These are phyloP conservation scores for Siniperca scherzeri DNA, from an alignment of 2,797 vertebrate genomes.

Conservation along the genomic window DNA sequence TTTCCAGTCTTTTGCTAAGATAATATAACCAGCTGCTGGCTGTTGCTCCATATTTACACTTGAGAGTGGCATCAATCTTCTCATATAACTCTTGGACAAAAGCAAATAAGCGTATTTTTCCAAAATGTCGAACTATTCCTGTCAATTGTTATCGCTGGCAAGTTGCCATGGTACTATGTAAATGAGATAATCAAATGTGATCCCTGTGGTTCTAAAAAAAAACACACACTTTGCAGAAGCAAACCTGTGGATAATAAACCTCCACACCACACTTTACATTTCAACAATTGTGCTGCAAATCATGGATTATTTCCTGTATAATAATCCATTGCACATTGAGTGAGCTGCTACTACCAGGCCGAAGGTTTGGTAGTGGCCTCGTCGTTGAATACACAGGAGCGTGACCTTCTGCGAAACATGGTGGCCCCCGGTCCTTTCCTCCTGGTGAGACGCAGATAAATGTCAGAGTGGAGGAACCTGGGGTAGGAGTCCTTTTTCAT, in stretches of 20 bases:
- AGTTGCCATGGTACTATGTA: conserved; percentile 11
- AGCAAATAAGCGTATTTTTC: conserved; percentile 6
- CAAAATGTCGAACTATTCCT: conserved; percentile 15
- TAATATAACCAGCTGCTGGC: conserved; percentile 1
- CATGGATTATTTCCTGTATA: conserved; percentile 11
- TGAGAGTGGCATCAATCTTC: not conserved
- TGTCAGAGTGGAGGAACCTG: conserved; percentile 91
- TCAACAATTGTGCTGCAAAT: conserved; percentile 37
- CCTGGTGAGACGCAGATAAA: conserved; percentile 87
- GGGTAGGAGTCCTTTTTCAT: conserved; percentile 98
- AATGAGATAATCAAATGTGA: conserved; percentile 11
- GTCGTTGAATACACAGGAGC: conserved; percentile 93
- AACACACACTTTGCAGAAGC: conserved; percentile 40
- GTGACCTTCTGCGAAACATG: conserved; percentile 91
- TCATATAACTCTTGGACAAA: not conserved
- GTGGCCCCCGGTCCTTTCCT: conserved; percentile 77
- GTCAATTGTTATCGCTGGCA: conserved; percentile 2
- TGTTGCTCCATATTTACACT: not conserved
- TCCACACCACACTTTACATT: conserved; percentile 10
- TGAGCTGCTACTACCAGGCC: conserved; percentile 78
- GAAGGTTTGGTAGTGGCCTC: conserved; percentile 82
- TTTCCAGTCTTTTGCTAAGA: conserved; percentile 5
- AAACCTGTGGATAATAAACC: conserved; percentile 43
- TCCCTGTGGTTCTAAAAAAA: conserved; percentile 28
- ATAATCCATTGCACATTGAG: conserved; percentile 20